phyloP scores from a whole-genome alignment of 2,797 vertebrate species.

The Tragelaphus oryx region DNA sequence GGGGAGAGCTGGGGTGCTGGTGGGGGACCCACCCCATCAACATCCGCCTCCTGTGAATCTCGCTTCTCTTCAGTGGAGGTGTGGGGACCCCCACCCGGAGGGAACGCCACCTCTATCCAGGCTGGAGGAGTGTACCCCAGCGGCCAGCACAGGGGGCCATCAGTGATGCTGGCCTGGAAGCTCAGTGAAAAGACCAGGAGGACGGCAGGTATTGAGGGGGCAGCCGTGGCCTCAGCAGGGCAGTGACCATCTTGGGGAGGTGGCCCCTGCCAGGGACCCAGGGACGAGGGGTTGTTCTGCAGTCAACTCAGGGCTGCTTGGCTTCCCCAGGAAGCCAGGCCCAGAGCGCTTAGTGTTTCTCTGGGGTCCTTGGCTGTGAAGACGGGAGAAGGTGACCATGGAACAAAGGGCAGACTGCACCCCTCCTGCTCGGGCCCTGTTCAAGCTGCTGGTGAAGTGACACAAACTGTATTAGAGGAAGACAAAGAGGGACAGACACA shows the following conservation, averaged over 20 bases:
- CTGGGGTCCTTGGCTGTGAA: conserved; percentile 23
- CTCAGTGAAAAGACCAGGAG: neutral
- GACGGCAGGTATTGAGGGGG: neutral
- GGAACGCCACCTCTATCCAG: neutral
- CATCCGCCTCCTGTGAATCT: neutral
- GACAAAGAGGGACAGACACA: neutral
- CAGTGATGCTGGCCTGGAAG: neutral
- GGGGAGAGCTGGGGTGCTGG: neutral
- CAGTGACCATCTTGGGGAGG: neutral
- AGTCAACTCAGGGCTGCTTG: neutral
- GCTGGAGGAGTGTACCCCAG: neutral
- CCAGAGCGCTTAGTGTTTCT: conserved; percentile 63
- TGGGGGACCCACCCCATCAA: neutral
- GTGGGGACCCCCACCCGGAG: neutral
- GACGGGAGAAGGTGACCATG: neutral
- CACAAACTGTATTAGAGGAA: neutral
- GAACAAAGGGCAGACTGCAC: neutral
- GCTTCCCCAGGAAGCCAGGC: conserved; percentile 13
- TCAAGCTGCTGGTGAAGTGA: conserved; percentile 59
- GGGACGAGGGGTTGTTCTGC: neutral
- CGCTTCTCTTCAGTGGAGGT: neutral
- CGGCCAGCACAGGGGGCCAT: neutral
- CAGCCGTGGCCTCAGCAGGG: neutral
- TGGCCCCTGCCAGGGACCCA: neutral
- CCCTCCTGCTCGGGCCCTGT: neutral